phyloP scores from a whole-genome alignment of 2,113 vertebrate species.

The Aspiorhynchus laticeps region DNA sequence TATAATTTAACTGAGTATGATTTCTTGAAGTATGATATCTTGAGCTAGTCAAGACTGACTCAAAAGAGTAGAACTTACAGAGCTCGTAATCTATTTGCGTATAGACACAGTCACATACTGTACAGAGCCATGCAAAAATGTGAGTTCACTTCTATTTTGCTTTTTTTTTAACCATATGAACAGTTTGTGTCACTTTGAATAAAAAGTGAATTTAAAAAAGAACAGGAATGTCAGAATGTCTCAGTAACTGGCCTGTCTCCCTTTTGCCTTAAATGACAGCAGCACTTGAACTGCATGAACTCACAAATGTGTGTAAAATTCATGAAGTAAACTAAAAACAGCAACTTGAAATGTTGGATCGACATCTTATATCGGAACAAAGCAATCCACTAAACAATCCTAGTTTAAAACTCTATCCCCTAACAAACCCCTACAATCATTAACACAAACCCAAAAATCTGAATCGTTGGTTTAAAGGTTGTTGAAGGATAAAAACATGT shows the following conservation, averaged over 20 bases:
- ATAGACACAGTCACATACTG: not conserved
- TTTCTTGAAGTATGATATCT: conserved; percentile 10
- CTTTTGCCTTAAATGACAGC: not conserved
- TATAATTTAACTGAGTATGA: not conserved
- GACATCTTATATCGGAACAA: not conserved
- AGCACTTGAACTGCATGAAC: not conserved
- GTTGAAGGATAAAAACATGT: not conserved
- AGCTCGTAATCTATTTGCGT: not conserved
- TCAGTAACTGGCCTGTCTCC: no score
- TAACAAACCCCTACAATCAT: no score
- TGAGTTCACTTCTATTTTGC: not conserved
- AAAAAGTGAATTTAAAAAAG: not conserved
- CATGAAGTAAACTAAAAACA: not conserved
- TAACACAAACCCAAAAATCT: not conserved
- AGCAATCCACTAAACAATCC: not conserved
- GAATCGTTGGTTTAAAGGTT: not conserved
- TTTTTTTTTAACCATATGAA: not conserved
- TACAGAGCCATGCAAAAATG: not conserved
- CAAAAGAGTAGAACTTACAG: not conserved
- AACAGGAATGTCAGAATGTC: not conserved
- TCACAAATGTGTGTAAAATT: not conserved
- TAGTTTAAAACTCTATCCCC: not conserved
- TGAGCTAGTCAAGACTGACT: not conserved
- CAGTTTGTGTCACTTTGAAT: not conserved
- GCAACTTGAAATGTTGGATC: not conserved